Conservation (phyloP, 30 jellyfish, hydroid and myxozoan species). For the Turritopsis dohrnii region DNA sequence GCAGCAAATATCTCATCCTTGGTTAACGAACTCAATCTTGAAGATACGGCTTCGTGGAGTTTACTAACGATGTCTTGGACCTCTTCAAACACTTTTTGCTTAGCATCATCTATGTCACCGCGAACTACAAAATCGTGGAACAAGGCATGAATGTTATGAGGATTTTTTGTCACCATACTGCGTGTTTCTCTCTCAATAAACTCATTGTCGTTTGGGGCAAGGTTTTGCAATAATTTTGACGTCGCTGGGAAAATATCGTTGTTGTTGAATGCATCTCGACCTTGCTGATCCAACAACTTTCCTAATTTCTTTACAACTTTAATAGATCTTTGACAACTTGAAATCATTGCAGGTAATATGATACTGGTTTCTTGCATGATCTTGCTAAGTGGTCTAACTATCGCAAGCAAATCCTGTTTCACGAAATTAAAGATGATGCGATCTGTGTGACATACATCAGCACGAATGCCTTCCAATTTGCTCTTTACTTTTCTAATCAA, state of each 20-base stretch:
- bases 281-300: no score
- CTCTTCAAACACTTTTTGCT: neutral
- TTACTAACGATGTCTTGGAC: neutral
- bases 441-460: conserved; percentile 2
- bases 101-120: neutral
- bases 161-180: neutral
- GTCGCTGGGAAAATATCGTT: neutral
- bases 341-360: neutral
- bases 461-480: neutral
- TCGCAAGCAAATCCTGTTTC: neutral
- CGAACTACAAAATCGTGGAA: neutral
- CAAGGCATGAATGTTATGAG: neutral
- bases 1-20: neutral
- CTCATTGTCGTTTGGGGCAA: neutral
- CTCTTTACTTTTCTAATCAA: no score
- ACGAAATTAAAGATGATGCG: no score
- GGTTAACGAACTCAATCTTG: neutral
- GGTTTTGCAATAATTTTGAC: no score
- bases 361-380: neutral
- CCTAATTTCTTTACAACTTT: neutral
- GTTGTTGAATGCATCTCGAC: neutral
- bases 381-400: conserved; percentile 6
- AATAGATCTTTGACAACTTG: neutral
- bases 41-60: neutral
- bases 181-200: neutral